Evolutionary conservation across 2,113 vertebrate genomes (phyloP).

Genomic region (rat (Rattus norvegicus)): GRCr8 NC_086022.1:115532001-115532500

Average conservation of each 20-base stretch:
- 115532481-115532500: constrained; percentile 68
- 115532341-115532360: constrained; percentile 72
- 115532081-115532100: not conserved
- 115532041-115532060: not conserved
- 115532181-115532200: constrained; percentile 60
- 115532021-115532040: not conserved
- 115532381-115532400: constrained; percentile 65
- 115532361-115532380: constrained; percentile 68
- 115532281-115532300: constrained; percentile 33
- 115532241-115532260: constrained; percentile 51
- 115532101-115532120: not conserved
- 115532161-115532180: constrained; percentile 46
- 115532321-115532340: constrained; percentile 69
- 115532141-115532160: not conserved
- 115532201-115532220: constrained; percentile 52
- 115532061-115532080: not conserved
- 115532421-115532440: constrained; percentile 58
- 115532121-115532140: not conserved
- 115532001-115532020: not conserved
- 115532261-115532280: constrained; percentile 65
- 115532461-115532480: constrained; percentile 72
- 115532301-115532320: constrained; percentile 65
- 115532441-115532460: constrained; percentile 74
- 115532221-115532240: constrained; percentile 69
- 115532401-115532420: constrained; percentile 73